Evolutionary conservation across 1,140 invertebrate genomes (phyloP).

Genomic region (Microplitis demolitor): DNA sequence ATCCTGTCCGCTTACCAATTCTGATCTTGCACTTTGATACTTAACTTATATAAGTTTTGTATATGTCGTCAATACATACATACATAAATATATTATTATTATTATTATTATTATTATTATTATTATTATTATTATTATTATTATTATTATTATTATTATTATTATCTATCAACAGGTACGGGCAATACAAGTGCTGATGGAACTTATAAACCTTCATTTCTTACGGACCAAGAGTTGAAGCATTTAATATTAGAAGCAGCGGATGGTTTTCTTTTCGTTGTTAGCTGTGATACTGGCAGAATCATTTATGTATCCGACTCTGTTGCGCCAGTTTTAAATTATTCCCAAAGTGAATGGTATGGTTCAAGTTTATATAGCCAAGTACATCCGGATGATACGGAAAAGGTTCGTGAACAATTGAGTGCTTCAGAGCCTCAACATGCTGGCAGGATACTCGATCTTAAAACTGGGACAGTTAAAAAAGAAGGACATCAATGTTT

Average conservation of each 20-base stretch:
- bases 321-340: constrained; percentile 96
- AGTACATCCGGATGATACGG: constrained; percentile 97
- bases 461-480: constrained; percentile 98
- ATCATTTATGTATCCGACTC: constrained; percentile 99
- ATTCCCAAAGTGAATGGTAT: constrained; percentile 96
- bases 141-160: constrained; percentile 19
- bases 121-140: too few relatives aligned
- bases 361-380: constrained; percentile 93
- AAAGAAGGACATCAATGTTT: constrained; percentile 97
- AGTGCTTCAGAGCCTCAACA: constrained; percentile 97
- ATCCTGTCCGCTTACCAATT: constrained; percentile 60
- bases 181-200: constrained; percentile 93
- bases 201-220: constrained; percentile 96
- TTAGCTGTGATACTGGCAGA: constrained; percentile 95
- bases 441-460: constrained; percentile 92
- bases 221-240: constrained; percentile 98
- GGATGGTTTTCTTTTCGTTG: constrained; percentile 98
- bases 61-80: background rate
- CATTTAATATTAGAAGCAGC: constrained; percentile 98
- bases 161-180: constrained; percentile 72
- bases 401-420: constrained; percentile 97
- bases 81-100: background rate
- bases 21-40: constrained; percentile 61
- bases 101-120: background rate
- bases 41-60: constrained; percentile 35